Evolutionary conservation across 2,888 invertebrate genomes (phyloP).

Genomic region (Koerneria pararmatus): DNA sequence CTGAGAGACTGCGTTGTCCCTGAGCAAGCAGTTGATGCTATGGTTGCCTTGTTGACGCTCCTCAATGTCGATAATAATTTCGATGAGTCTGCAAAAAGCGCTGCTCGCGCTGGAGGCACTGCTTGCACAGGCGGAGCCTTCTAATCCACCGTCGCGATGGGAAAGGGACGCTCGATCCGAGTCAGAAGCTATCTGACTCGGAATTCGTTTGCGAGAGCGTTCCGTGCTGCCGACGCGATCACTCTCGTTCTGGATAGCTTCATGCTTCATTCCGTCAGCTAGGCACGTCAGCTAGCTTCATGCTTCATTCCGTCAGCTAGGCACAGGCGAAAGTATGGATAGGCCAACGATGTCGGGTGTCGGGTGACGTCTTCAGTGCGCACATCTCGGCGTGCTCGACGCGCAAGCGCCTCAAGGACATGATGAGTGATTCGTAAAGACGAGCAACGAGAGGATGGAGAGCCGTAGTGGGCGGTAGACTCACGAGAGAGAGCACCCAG

Average conservation of each 20-base stretch:
- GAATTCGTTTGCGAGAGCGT: constrained; percentile 48
- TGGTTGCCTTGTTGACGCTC: constrained; percentile 39
- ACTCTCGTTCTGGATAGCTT: constrained; percentile 95
- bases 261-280: constrained; percentile 1
- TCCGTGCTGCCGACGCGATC: constrained; percentile 73
- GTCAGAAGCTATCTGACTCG: constrained; percentile 35
- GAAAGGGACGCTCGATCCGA: constrained; percentile 33
- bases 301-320: neutral
- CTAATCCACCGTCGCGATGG: too few relatives aligned
- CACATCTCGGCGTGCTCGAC: constrained; percentile 51
- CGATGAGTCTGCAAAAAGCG: constrained; percentile 42
- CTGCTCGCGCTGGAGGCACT: constrained; percentile 30
- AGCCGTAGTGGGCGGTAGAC: constrained; percentile 29
- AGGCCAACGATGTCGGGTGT: too few relatives aligned
- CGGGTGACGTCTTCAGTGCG: constrained; percentile 37
- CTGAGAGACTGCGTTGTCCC: too few relatives aligned
- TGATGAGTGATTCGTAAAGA: constrained; percentile 51
- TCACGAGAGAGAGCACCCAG: constrained; percentile 39
- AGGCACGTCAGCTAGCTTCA: neutral
- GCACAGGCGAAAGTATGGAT: too few relatives aligned
- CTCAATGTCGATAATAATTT: constrained; percentile 52
- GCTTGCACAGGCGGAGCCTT: constrained; percentile 14
- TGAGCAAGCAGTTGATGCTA: constrained; percentile 35
- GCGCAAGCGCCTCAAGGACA: constrained; percentile 47
- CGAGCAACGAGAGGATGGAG: constrained; percentile 30